These are phyloP conservation scores for Hephaestus fuliginosus DNA, from an alignment of 2,797 vertebrate genomes.

Conservation along the genomic window DNA sequence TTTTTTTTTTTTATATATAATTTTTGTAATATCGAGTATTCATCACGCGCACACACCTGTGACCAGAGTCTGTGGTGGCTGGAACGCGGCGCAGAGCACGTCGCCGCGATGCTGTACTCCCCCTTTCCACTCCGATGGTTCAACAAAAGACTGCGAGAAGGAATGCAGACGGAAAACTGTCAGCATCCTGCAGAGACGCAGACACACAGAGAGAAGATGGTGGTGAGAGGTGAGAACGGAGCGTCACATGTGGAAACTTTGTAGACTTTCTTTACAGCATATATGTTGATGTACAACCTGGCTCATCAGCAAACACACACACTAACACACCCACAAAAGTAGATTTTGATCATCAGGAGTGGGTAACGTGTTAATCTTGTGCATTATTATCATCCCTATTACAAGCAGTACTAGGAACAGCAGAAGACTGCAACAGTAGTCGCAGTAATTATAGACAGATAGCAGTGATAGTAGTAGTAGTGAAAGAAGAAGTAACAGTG, in stretches of 20 bases:
- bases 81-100: slow-evolving; percentile 83
- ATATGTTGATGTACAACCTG: slow-evolving; percentile 5
- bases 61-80: slow-evolving; percentile 83
- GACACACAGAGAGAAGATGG: slow-evolving; percentile 12
- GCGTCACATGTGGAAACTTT: neutral
- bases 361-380: neutral
- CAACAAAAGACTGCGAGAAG: slow-evolving; percentile 66
- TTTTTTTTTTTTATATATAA: neutral
- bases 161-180: slow-evolving; percentile 84
- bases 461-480: too few species aligned
- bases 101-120: slow-evolving; percentile 67
- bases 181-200: slow-evolving; percentile 76
- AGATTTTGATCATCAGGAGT: neutral
- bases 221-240: neutral
- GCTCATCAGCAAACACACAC: slow-evolving; percentile 1
- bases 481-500: neutral
- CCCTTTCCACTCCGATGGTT: slow-evolving; percentile 86
- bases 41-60: slow-evolving; percentile 76
- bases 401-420: neutral
- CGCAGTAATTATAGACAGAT: too few species aligned
- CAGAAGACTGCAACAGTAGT: neutral
- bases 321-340: neutral
- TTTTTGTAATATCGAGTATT: neutral
- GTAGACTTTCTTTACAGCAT: neutral
- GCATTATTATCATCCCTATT: neutral